phyloP scores from a whole-genome alignment of 2,113 vertebrate species.

The Lichenostomus cassidix region DNA sequence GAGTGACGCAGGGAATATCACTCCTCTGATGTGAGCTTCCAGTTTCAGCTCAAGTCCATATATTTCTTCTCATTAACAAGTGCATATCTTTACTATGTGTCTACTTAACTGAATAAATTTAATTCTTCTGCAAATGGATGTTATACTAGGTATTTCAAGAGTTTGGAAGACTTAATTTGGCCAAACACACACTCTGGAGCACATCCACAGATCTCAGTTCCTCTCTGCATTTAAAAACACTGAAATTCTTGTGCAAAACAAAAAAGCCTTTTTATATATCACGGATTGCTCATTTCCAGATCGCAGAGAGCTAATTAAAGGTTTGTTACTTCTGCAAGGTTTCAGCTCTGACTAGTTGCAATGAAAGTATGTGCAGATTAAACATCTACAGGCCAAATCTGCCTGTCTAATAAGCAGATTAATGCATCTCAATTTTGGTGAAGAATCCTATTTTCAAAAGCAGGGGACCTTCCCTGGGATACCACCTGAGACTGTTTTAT shows the following conservation, averaged over 20 bases:
- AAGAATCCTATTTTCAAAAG: neutral
- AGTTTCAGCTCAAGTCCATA: neutral
- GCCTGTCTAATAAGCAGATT: neutral
- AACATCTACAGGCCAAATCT: neutral
- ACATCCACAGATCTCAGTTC: neutral
- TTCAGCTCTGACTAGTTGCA: neutral
- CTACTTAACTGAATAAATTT: neutral
- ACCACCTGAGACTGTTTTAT: neutral
- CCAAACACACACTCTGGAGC: neutral
- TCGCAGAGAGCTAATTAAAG: neutral
- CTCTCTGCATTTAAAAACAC: neutral
- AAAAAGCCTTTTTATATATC: neutral
- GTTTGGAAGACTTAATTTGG: neutral
- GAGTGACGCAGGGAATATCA: neutral
- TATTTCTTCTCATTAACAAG: neutral
- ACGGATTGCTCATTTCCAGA: neutral
- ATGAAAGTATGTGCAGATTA: neutral
- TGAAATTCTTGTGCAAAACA: neutral
- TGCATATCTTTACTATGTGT: rapidly evolving
- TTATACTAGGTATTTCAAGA: neutral
- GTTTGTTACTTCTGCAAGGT: neutral
- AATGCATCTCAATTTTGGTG: neutral
- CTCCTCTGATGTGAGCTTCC: neutral
- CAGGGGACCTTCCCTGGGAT: neutral
- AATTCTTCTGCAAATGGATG: neutral